Evolutionary conservation across 2,888 invertebrate genomes (phyloP), one percentile per base, ranked within the genome.

Genomic region (Zele albiditarsus): DNA sequence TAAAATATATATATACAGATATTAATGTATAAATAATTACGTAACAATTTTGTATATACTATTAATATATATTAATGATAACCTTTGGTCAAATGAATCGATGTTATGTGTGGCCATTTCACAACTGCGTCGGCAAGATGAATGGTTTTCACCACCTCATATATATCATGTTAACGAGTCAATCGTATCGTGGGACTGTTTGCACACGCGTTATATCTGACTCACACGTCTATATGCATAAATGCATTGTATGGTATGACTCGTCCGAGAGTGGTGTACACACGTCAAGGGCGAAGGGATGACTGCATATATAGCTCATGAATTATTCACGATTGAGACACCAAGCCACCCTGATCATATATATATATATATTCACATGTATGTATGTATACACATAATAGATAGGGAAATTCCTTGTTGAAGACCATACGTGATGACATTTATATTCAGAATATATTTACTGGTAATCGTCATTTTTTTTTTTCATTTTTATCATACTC

Each of bases 41-140:
- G 28, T 20, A 63, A 63, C 23, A 23, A 63, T 38, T 63, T 27
- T 31, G 20, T n/a, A 10, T 42, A 42, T 20, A 53, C 8, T n/a
- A 53, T n/a, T 53, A 53, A n/a, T 23, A 2, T 8, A 20, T 20
- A 20, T 53, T 46, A 46, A n/a, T n/a, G n/a, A 3, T 2, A 4
- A n/a, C 42, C 12, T 42, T 62, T 42, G 46, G 42, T 42, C 27
- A 71, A 49, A 62, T 62, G 8, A 71, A 71, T 71, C 62, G 60
- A 71, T 71, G 46, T 46, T 27, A 62, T 71, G 60, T 71, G 60
- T 71, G 71, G 46, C 62, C 42, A 71, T 71, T 71, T n/a, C 60
- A 49, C 62, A 71, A 42, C 28, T 42, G 71, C 62, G 42, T n/a
- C 25, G 60, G 62, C 10, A 71, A 71, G 71, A 71, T 71, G 23